phyloP scores from a whole-genome alignment of 2,888 invertebrate genomes.

The Heliothis peltigera region DNA sequence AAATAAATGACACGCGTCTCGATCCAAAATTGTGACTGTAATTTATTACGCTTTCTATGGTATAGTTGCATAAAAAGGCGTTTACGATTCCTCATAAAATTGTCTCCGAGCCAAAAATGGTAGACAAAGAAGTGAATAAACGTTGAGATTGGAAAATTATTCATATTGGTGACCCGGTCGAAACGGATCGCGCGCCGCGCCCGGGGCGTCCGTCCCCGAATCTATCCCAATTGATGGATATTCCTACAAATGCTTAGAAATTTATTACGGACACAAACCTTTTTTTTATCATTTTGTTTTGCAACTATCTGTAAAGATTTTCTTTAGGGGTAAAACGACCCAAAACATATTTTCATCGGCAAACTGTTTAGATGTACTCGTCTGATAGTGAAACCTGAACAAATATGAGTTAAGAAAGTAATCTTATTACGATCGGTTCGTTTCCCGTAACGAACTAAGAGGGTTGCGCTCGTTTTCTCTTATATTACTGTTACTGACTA shows the following conservation, averaged over 20 bases:
- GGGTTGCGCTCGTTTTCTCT: constrained; percentile 34
- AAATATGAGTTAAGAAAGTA: constrained; percentile 54
- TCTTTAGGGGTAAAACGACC: constrained; percentile 35
- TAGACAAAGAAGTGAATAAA: constrained; percentile 80
- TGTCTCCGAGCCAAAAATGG: constrained; percentile 72
- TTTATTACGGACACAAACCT: constrained; percentile 67
- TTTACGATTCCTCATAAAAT: constrained; percentile 78
- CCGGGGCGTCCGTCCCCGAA: constrained; percentile 46
- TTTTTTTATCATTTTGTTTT: constrained; percentile 66
- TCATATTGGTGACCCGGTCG: constrained; percentile 79
- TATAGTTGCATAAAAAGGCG: constrained; percentile 66
- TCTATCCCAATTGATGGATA: constrained; percentile 62
- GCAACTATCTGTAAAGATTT: constrained; percentile 59
- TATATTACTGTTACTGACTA: constrained; percentile 20
- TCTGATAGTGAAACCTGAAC: constrained; percentile 35
- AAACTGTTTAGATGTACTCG: constrained; percentile 28
- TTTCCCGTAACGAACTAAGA: constrained; percentile 48
- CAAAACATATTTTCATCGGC: constrained; percentile 39
- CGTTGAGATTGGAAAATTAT: constrained; percentile 83
- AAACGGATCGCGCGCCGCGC: constrained; percentile 56
- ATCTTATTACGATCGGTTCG: constrained; percentile 49
- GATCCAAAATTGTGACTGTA: constrained; percentile 38
- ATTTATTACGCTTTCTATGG: constrained; percentile 50
- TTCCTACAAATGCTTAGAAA: constrained; percentile 70
- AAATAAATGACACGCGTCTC: constrained; percentile 33